Evolutionary conservation across 2,797 vertebrate genomes (phyloP).

Genomic region (Percopsis omiscomaycus): DNA sequence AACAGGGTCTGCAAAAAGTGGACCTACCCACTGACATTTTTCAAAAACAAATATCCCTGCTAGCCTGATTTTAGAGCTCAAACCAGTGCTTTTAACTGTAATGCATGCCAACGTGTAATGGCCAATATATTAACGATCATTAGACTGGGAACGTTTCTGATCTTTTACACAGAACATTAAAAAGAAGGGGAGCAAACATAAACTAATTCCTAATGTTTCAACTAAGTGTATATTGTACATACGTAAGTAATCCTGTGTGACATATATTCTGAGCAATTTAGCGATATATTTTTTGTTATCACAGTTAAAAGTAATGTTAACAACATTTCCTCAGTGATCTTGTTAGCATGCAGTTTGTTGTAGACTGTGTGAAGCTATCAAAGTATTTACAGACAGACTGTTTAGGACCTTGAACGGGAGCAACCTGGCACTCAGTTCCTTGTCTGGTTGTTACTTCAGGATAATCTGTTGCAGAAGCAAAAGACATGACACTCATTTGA

Average conservation of each 20-base stretch:
- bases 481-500: slow-evolving; percentile 48
- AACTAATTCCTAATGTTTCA: slow-evolving; percentile 30
- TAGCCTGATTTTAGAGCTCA: slow-evolving; percentile 8
- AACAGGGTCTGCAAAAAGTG: slow-evolving; percentile 34
- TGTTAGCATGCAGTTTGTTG: slow-evolving; percentile 89
- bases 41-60: slow-evolving; percentile 9
- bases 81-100: slow-evolving; percentile 64
- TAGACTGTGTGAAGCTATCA: slow-evolving; percentile 41
- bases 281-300: slow-evolving; percentile 64
- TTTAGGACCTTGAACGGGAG: slow-evolving; percentile 80
- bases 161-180: slow-evolving; percentile 60
- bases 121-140: slow-evolving; percentile 64
- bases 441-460: slow-evolving; percentile 93
- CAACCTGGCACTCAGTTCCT: slow-evolving; percentile 85
- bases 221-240: slow-evolving; percentile 47
- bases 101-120: slow-evolving; percentile 36
- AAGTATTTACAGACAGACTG: slow-evolving; percentile 67
- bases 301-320: slow-evolving; percentile 67
- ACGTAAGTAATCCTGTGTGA: slow-evolving; percentile 54
- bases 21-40: slow-evolving; percentile 35
- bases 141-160: slow-evolving; percentile 27
- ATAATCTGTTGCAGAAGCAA: slow-evolving; percentile 89
- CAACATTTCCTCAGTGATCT: slow-evolving; percentile 78
- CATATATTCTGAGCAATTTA: slow-evolving; percentile 48
- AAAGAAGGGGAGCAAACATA: slow-evolving; percentile 29